phyloP scores from a whole-genome alignment of 2,888 invertebrate genomes.

The Dioctria linearis region DNA sequence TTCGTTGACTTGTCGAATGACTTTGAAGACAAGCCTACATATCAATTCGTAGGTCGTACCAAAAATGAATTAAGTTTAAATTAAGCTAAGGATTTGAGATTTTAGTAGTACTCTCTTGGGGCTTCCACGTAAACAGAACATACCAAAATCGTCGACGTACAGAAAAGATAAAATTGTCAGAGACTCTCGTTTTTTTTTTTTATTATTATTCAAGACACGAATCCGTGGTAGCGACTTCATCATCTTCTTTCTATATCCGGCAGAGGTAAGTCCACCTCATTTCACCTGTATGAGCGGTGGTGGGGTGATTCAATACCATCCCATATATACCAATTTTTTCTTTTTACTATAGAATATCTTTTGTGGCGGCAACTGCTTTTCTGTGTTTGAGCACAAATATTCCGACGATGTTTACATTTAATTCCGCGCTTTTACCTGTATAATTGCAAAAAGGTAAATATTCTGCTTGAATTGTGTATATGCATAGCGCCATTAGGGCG shows the following conservation, averaged over 20 bases:
- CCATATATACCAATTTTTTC: constrained; percentile 20
- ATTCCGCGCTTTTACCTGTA: constrained; percentile 52
- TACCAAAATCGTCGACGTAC: too few relatives aligned
- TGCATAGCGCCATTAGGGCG: constrained; percentile 33
- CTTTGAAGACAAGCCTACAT: too few relatives aligned
- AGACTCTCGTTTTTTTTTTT: too few relatives aligned
- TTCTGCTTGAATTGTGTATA: constrained; percentile 10
- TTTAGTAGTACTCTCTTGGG: too few relatives aligned
- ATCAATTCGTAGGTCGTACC: too few relatives aligned
- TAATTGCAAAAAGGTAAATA: constrained; percentile 52
- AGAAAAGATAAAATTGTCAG: too few relatives aligned
- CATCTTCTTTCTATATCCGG: background rate
- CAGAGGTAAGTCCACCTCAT: background rate
- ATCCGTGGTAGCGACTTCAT: background rate
- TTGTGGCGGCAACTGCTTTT: constrained; percentile 19
- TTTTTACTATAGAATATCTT: background rate
- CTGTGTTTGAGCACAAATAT: constrained; percentile 39
- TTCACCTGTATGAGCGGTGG: background rate
- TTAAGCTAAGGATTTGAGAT: too few relatives aligned
- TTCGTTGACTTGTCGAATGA: too few relatives aligned
- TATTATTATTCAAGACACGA: constrained; percentile 4
- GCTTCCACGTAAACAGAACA: too few relatives aligned
- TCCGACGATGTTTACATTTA: constrained; percentile 47
- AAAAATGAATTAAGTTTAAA: too few relatives aligned
- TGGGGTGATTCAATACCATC: background rate